Percentiles rank a stretch among this genome's conserved stretches.
Conservation (phyloP, 1,140 invertebrate species). For the Semibalanus balanoides region DNA sequence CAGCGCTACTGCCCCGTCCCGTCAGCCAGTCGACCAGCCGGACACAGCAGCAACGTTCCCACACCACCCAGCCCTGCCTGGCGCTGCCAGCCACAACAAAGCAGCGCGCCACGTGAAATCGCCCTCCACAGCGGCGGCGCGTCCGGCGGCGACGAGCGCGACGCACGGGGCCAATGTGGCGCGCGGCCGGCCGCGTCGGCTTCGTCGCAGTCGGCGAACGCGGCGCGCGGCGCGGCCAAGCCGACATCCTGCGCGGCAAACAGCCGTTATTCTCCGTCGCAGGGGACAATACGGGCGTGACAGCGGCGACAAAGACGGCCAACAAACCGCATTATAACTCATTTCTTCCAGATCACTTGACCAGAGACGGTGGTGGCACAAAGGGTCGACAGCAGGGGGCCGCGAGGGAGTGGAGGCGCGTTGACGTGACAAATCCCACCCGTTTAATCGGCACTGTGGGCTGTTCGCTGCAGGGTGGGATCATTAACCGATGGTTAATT, state of each 20-base stretch:
- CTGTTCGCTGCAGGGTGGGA: background rate
- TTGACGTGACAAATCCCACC: background rate
- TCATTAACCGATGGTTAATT: background rate
- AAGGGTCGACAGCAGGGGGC: background rate
- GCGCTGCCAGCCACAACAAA: background rate
- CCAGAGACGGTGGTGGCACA: background rate
- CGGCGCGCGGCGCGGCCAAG: too few species aligned
- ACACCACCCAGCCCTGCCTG: too few species aligned
- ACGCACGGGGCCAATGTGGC: background rate
- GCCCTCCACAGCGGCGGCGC: too few species aligned
- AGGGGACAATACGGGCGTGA: background rate
- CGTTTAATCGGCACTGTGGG: background rate
- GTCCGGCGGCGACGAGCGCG: too few species aligned
- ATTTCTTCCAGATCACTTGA: background rate
- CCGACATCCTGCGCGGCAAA: background rate
- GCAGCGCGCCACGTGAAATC: background rate
- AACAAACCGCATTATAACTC: background rate
- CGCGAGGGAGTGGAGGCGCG: too few species aligned
- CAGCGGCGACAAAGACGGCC: background rate
- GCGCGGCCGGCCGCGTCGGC: background rate
- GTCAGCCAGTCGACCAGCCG: too few species aligned
- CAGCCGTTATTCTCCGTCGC: background rate
- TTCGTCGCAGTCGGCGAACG: background rate
- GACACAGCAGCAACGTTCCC: too few species aligned
- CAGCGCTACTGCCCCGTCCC: too few species aligned